Evolutionary conservation across 2,113 vertebrate species (phyloP), one percentile per base, ranked within the genome.

Genomic region (Dipodomys spectabilis): DNA sequence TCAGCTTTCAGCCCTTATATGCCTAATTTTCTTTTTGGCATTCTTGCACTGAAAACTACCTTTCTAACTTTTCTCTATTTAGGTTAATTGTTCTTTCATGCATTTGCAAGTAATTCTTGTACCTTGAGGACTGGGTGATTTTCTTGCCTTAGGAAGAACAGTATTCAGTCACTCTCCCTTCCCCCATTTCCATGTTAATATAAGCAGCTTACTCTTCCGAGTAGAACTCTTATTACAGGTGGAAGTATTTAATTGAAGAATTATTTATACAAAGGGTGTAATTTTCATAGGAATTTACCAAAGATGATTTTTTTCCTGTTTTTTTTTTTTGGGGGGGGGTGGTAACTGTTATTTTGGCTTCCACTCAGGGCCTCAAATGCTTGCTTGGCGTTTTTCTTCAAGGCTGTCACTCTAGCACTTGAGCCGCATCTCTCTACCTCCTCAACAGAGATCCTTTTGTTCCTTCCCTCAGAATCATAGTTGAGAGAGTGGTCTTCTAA

Each of bases 81-180:
- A 78, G 65, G n/a, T 95, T 71, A 88, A 83, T 73, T 88, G 62
- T 86, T 88, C 23, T 65, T 96, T 88, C 81, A 82, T 95, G 80
- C 19, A 85, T 7, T 60, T 92, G 71, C 12, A 60, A 82, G 0
- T 64, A 72, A 72, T 90, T 88, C 71, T 88, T 86, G 39, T 39
- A 73, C 65, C 65, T 80, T 60, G 35, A 72, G 28, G 39, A 81
- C 19, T 78, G 10, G 74, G 15, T 81, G 7, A 2, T 79, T 96
- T 74, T 45, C 87, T 96, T 84, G 44, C 71, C 62, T 95, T 2
- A 79, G 25, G n/a, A 68, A 90, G 25, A 86, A 30, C 82, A 60
- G 22, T 74, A 82, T 94, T 91, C 19, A 82, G 18, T 15, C 18
- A 71, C 82, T 9, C 82, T 9, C 39, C 49, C 18, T 0, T 3